These are phyloP conservation scores for Heliconius hortense DNA, from an alignment of 2,888 invertebrate genomes.

Conservation along the genomic window DNA sequence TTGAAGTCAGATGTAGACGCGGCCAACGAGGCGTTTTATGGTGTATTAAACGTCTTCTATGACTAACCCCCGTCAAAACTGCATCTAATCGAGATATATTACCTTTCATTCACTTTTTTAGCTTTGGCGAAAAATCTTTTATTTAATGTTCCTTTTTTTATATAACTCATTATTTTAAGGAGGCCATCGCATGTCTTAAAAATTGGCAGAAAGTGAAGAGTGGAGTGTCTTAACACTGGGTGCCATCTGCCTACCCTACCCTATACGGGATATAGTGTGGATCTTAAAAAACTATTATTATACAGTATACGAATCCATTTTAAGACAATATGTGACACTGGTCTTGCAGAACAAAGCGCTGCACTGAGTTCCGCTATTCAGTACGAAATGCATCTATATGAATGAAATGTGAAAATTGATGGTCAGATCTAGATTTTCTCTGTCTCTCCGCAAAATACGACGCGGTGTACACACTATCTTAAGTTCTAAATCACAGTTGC, in stretches of 20 bases:
- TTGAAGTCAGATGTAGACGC: conserved; percentile 30
- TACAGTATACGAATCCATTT: no score
- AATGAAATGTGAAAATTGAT: no score
- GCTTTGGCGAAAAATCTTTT: background rate
- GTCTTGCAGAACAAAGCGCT: no score
- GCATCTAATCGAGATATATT: conserved; percentile 8
- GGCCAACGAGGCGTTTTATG: conserved; percentile 29
- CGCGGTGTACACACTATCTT: no score
- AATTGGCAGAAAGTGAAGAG: no score
- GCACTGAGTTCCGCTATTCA: no score
- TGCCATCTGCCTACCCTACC: background rate
- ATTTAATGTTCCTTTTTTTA: background rate
- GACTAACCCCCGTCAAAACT: conserved; percentile 15
- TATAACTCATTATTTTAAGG: background rate
- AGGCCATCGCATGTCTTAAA: background rate
- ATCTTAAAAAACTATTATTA: background rate
- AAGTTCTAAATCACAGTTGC: background rate
- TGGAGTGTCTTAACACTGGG: background rate
- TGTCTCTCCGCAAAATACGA: no score
- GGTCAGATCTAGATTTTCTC: no score
- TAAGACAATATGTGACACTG: no score
- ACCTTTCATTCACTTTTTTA: background rate
- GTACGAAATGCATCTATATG: no score
- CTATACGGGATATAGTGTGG: background rate
- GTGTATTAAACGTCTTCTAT: conserved; percentile 28